A percentile compares a stretch with the other conserved stretches of the same genome.
These are phyloP conservation scores for Pitta sordida DNA, from an alignment of 2,113 vertebrate genomes.

Conservation along the genomic window DNA sequence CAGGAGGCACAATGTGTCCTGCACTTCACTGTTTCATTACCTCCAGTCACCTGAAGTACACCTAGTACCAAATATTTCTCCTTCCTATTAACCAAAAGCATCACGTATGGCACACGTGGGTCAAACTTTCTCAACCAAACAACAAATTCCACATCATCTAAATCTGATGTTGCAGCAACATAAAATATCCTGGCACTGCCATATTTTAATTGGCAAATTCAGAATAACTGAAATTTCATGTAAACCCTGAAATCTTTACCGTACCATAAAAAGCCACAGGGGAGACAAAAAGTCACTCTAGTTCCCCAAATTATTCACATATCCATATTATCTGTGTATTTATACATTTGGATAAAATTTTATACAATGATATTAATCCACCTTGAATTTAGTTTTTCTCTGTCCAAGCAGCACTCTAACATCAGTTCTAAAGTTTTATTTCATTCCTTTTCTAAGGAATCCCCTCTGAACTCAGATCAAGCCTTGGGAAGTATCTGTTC, in stretches of 20 bases:
- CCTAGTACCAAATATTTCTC: not conserved
- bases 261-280: not conserved
- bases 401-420: not conserved
- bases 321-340: not conserved
- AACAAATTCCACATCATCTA: not conserved
- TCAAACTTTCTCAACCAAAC: not conserved
- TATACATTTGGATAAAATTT: not conserved
- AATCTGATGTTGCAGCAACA: not conserved
- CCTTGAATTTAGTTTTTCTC: not conserved
- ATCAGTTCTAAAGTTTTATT: not conserved
- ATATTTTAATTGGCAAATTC: not conserved
- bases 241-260: not conserved
- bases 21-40: not conserved
- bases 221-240: not conserved
- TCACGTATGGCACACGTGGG: not conserved
- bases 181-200: not conserved
- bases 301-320: not conserved
- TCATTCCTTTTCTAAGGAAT: not conserved
- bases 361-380: not conserved
- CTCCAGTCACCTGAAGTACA: not conserved
- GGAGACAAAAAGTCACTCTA: not conserved
- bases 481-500: not conserved
- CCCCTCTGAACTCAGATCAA: not conserved
- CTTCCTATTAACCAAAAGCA: not conserved
- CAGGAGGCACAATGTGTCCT: not conserved